Percentiles rank a stretch among this genome's conserved stretches.
These are phyloP conservation scores for Ailurus styani DNA, from an alignment of 2,113 vertebrate species.

Conservation along the genomic window DNA sequence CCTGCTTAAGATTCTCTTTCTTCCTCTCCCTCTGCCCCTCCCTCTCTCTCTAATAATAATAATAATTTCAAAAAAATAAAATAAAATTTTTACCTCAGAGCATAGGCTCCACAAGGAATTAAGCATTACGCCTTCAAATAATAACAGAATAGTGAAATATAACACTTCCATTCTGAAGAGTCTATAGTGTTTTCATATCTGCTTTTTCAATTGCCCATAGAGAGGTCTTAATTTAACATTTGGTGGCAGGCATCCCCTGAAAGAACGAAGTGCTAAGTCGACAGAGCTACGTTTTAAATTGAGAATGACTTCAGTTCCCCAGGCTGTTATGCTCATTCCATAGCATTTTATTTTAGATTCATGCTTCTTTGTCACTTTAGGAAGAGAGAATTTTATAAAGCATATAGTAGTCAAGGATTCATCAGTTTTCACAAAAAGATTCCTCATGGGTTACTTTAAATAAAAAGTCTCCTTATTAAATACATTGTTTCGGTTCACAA, in stretches of 20 bases:
- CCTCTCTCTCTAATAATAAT: neutral
- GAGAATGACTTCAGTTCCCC: neutral
- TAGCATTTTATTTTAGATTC: slow-evolving; percentile 24
- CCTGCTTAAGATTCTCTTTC: neutral
- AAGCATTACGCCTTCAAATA: slow-evolving; percentile 30
- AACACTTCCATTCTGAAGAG: slow-evolving; percentile 46
- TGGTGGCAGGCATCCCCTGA: neutral
- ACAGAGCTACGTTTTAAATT: slow-evolving; percentile 41
- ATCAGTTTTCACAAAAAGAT: slow-evolving; percentile 9
- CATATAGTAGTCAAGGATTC: neutral
- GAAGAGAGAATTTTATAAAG: slow-evolving; percentile 13
- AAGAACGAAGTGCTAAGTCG: slow-evolving; percentile 22
- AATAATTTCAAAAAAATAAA: neutral
- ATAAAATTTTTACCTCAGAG: neutral
- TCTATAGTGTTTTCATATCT: neutral
- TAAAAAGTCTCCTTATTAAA: neutral
- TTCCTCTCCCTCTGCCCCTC: neutral
- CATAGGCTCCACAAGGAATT: neutral
- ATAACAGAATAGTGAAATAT: slow-evolving; percentile 18
- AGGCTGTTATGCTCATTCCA: neutral
- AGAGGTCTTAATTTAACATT: slow-evolving; percentile 49
- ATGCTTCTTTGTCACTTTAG: neutral
- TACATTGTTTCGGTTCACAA: neutral
- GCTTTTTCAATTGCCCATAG: slow-evolving; percentile 16
- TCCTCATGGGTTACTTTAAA: slow-evolving; percentile 5